Percentiles rank a stretch among this genome's conserved stretches.
phyloP scores from a whole-genome alignment of 35 echinoderm and acorn worm species.

The Lytechinus variegatus region DNA sequence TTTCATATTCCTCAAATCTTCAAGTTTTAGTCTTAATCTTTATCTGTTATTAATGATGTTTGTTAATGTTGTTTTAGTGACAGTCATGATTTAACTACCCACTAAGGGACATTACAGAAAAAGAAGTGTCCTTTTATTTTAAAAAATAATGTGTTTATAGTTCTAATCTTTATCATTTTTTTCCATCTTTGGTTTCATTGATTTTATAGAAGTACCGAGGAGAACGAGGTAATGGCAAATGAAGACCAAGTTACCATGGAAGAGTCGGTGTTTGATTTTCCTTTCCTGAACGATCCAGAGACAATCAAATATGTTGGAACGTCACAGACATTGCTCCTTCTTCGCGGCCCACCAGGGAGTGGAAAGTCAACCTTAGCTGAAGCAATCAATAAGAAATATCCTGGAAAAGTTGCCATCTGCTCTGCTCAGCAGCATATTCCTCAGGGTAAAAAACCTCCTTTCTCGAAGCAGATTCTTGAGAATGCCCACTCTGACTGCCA shows the following conservation, averaged over 20 bases:
- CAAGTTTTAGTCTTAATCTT: too few species aligned
- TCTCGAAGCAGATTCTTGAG: background rate
- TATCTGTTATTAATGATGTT: too few species aligned
- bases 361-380: conserved; percentile 46
- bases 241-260: background rate
- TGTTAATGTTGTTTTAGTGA: too few species aligned
- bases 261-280: background rate
- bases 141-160: too few species aligned
- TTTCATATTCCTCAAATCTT: too few species aligned
- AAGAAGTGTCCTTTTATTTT: too few species aligned
- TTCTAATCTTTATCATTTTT: too few species aligned
- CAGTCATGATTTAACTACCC: too few species aligned
- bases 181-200: background rate
- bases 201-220: background rate
- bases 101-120: too few species aligned
- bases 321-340: conserved; percentile 49
- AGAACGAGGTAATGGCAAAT: background rate
- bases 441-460: background rate
- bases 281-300: conserved; percentile 36
- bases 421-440: background rate
- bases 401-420: conserved; percentile 8
- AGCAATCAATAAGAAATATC: conserved; percentile 43
- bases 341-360: conserved; percentile 33
- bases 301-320: conserved; percentile 25
- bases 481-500: background rate